Evolutionary conservation across 2,797 vertebrate species (phyloP).

Genomic region (Tangara arthus): DNA sequence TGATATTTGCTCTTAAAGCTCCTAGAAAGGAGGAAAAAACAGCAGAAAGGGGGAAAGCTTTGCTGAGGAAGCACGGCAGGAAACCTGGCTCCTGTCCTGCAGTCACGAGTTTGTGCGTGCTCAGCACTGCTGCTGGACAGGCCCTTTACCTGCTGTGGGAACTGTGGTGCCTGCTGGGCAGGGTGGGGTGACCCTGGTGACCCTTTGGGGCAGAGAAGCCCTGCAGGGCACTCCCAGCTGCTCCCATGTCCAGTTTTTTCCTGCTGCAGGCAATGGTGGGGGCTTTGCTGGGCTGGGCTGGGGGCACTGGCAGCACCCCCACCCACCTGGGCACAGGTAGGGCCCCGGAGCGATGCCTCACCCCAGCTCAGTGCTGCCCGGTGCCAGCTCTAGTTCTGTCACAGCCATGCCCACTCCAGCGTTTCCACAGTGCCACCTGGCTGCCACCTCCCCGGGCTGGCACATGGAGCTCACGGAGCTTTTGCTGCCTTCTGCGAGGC

Average conservation of each 20-base stretch:
- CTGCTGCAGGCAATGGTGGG: accelerated
- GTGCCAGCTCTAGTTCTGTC: not conserved
- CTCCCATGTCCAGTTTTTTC: accelerated
- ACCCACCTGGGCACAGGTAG: not conserved
- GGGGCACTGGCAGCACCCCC: not conserved
- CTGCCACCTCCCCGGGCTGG: not conserved
- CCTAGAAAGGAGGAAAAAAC: not conserved
- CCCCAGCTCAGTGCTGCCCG: accelerated
- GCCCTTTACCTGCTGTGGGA: accelerated
- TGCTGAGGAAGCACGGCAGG: not conserved
- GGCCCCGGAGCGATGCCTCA: not conserved
- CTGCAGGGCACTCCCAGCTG: accelerated
- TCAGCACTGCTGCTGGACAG: not conserved
- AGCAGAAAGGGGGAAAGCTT: not conserved
- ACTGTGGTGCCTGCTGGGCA: not conserved
- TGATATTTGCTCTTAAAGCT: not conserved
- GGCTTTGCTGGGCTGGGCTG: not conserved
- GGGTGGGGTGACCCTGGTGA: not conserved
- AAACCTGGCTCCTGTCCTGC: not conserved
- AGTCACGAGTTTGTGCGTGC: not conserved
- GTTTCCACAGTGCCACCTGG: slow-evolving; percentile 70
- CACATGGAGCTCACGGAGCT: accelerated
- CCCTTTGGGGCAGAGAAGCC: not conserved
- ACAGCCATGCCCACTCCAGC: not conserved
- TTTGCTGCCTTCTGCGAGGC: not conserved